Percentiles rank a stretch among this genome's conserved stretches.
phyloP scores from a whole-genome alignment of 2,113 vertebrate genomes.

The Nibea coibor region DNA sequence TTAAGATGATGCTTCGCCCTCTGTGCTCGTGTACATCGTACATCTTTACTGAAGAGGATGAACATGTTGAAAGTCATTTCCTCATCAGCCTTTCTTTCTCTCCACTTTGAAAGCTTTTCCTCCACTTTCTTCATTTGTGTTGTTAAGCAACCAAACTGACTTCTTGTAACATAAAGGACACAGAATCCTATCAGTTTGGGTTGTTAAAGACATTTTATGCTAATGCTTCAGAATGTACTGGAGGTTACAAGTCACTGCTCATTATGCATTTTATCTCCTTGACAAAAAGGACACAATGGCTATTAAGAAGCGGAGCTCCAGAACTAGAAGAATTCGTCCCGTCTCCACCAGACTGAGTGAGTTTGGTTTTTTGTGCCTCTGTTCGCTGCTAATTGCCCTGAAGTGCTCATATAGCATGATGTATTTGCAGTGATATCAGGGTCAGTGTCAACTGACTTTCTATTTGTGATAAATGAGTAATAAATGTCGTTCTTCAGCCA shows the following conservation, averaged over 20 bases:
- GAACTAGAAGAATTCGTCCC: constrained; percentile 89
- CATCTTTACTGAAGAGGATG: not conserved
- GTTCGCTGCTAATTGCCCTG: not conserved
- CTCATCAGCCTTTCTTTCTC: not conserved
- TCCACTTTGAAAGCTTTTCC: not conserved
- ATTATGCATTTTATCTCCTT: constrained; percentile 6
- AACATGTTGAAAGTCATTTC: not conserved
- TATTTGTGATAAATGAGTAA: not conserved
- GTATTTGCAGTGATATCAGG: constrained; percentile 1
- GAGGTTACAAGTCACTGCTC: not conserved
- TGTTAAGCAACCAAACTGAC: not conserved
- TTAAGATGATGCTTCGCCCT: not conserved
- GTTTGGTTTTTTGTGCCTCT: constrained; percentile 60
- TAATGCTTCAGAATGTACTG: not conserved
- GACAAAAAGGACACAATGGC: constrained; percentile 90
- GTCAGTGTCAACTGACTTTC: not conserved
- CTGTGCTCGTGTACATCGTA: not conserved
- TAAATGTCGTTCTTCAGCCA: not conserved
- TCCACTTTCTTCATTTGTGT: not conserved
- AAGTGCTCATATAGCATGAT: not conserved
- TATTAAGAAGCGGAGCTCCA: constrained; percentile 90
- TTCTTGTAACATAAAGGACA: not conserved
- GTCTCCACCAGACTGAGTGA: constrained; percentile 92
- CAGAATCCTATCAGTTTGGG: not conserved
- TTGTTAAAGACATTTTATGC: not conserved